Percentiles rank a stretch among this genome's conserved stretches.
Conservation (phyloP, 2,888 invertebrate genomes). For the Horisme vitalbata region DNA sequence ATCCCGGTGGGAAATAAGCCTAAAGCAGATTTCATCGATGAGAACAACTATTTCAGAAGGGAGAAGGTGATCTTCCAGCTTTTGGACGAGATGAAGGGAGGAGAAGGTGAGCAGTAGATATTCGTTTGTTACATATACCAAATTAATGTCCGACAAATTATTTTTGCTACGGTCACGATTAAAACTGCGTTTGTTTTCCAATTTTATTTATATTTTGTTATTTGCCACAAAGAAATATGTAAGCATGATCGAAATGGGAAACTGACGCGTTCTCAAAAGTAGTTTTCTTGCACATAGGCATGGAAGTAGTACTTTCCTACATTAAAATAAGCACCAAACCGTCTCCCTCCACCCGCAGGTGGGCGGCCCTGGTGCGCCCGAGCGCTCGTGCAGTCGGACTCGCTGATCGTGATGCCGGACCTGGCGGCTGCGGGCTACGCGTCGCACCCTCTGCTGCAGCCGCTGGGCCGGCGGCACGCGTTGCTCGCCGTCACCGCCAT, state of each 20-base stretch:
- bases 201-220: too few species aligned
- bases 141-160: too few species aligned
- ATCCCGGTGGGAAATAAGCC: constrained; percentile 55
- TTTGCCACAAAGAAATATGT: too few species aligned
- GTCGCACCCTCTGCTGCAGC: constrained; percentile 36
- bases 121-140: background rate
- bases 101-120: constrained; percentile 39
- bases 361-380: constrained; percentile 53
- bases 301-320: too few species aligned
- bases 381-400: constrained; percentile 54
- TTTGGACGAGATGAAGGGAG: constrained; percentile 49
- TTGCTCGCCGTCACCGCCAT: constrained; percentile 44
- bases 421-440: constrained; percentile 54
- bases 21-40: constrained; percentile 58
- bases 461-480: constrained; percentile 52
- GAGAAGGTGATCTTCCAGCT: constrained; percentile 58
- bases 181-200: too few species aligned
- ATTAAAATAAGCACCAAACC: too few species aligned
- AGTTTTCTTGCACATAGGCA: too few species aligned
- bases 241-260: too few species aligned
- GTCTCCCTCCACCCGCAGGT: constrained; percentile 33
- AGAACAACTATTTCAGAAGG: constrained; percentile 50
- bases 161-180: too few species aligned
- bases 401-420: constrained; percentile 65
- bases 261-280: too few species aligned